A percentile compares a stretch with the other conserved stretches of the same genome.
phyloP scores from a whole-genome alignment of 2,797 vertebrate species.

The Myripristis jacobus region DNA sequence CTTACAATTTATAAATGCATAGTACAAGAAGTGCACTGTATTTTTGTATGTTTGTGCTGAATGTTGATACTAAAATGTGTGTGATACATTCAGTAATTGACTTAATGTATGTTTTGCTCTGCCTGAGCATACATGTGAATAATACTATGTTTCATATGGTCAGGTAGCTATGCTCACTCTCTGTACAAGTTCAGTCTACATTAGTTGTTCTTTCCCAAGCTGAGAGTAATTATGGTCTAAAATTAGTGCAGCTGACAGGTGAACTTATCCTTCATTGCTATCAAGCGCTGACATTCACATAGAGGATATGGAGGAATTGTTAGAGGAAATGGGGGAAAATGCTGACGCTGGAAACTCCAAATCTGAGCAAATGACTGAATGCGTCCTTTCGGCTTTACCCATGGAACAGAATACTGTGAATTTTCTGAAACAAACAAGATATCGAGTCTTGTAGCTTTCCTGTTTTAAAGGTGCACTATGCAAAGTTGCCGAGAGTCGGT shows the following conservation, averaged over 20 bases:
- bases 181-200: constrained; percentile 60
- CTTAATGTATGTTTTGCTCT: constrained; percentile 36
- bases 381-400: background rate
- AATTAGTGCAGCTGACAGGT: constrained; percentile 72
- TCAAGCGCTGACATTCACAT: constrained; percentile 55
- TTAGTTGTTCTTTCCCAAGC: constrained; percentile 82
- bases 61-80: constrained; percentile 16
- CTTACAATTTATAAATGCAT: constrained; percentile 2
- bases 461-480: background rate
- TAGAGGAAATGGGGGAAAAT: constrained; percentile 31
- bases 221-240: constrained; percentile 80
- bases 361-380: constrained; percentile 13
- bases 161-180: constrained; percentile 32
- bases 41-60: constrained; percentile 9
- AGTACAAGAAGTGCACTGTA: background rate
- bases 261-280: constrained; percentile 50
- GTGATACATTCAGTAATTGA: constrained; percentile 5
- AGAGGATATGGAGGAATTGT: constrained; percentile 42
- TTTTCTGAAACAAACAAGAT: background rate
- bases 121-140: constrained; percentile 39
- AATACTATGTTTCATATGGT: constrained; percentile 35
- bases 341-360: constrained; percentile 54
- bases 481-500: too few species aligned
- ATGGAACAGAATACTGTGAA: background rate
- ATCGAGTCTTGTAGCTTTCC: background rate